Base-by-base conservation (phyloP, 2,888 invertebrate genomes). In the Platycheirus albimanus region DNA sequence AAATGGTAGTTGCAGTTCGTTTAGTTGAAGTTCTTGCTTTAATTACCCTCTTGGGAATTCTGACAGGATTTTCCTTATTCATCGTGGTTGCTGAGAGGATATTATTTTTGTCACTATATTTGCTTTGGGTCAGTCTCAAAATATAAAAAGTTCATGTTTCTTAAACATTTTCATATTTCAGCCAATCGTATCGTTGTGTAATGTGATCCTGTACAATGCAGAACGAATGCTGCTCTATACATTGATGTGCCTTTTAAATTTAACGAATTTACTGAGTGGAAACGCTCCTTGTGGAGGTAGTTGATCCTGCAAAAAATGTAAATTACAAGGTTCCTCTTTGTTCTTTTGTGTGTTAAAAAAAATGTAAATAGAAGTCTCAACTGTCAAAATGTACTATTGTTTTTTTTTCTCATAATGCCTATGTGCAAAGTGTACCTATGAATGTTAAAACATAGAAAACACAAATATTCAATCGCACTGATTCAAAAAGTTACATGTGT, bases 1-100 rank as follows among this genome's bases (percentile, higher is more conserved):
- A 54, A 54, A 85, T 85, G 85, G 70, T 81, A n/a, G 85, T 85
- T 41, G 85, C 85, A 13, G 85, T 85, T 54, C 85, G 79, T 36
- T 76, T 85, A 41, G 75, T 85, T 1, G 85, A 85, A 52, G 83
- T 85, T n/a, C 76, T 85, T 10, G 76, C 85, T 0, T 24, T 85
- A 7, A 45, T 85, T 8, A 85, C 85, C 0, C 17, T 85, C 1
- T 51, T 85, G 15, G 85, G 78, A 1, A 45, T 85, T 11, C 43
- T 85, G 1, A 85, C 85, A 5, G 79, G 83, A 17, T 51, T 85
- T 30, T 85, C 85, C n/a, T 45, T 85, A 11, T 63, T 85, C 1
- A 41, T 85, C 11, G 79, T 85, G 8, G 45, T 81, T 38, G 30
- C 81, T 8, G 71, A 85, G 13, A 66, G 70, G 7, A 43, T 78